Evolutionary conservation across 2,113 vertebrate genomes (phyloP), one percentile per base, ranked within the genome.

Genomic region (Brienomyrus longianalis): DNA sequence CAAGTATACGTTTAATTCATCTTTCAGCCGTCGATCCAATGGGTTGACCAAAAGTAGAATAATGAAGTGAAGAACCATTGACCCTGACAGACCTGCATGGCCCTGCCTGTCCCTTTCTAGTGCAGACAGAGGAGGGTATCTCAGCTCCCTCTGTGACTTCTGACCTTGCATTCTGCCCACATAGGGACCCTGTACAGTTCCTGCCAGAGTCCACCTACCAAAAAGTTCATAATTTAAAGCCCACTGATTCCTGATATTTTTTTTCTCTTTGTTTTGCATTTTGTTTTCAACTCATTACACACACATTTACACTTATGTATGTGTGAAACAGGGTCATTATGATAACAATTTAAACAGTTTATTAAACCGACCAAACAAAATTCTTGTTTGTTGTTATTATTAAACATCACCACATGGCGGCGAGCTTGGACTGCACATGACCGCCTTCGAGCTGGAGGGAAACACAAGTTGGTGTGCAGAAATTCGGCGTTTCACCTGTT

Each of bases 401-500:
- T 39, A 39, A 21, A 74, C 48, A 43, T 80, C 1, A 51, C 89
- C 89, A 56, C 84, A 51, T 80, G 89, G 85, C 23, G 89, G 50
- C 48, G 89, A 47, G 11, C 84, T 90, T 74, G 59, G 62, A 10
- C 85, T 45, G 66, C 35, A 35, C 48, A 45, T 52, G 47, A n/a
- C 9, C 35, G 2, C 39, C 52, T 54, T 48, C 21, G 52, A 19
- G 5, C 52, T 62, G 52, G 31, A 2, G 23, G 54, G 3, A 62
- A 51, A 17, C 15, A 23, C 19, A 85, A 43, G 39, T 27, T 15
- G 8, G 39, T 4, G 89, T 4, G 27, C 10, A 50, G 21, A 39
- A 87, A 80, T 43, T 35, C 89, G 31, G 48, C 50, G 23, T 87
- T 87, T 54, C 59, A 77, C 52, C 51, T 87, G 89, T 77, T 87